Percentiles rank a stretch among this genome's conserved stretches.
Evolutionary conservation across 1,140 invertebrate genomes (phyloP).

Genomic region (Drosophila lowei): DNA sequence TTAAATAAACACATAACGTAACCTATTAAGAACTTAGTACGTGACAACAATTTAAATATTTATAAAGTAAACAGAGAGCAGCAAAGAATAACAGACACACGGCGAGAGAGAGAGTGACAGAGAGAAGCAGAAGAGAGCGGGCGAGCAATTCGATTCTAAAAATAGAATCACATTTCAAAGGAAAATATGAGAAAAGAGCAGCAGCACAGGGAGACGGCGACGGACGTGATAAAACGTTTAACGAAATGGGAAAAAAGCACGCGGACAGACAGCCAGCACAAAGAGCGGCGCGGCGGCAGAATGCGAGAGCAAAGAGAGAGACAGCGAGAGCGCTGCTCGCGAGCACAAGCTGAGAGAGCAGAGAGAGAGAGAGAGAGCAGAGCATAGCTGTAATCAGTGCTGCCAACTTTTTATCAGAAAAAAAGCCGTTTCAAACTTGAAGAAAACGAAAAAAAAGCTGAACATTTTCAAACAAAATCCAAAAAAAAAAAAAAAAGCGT

Average conservation of each 20-base stretch:
- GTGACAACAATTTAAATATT: constrained; percentile 82
- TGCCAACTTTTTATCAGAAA: too few species aligned
- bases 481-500: too few species aligned
- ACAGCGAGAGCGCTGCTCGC: constrained; percentile 5
- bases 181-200: constrained; percentile 69
- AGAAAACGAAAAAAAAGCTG: too few species aligned
- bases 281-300: constrained; percentile 24
- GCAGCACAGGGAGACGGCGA: constrained; percentile 41
- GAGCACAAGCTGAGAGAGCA: constrained; percentile 9
- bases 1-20: constrained; percentile 82
- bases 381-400: too few species aligned
- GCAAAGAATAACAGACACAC: constrained; percentile 13
- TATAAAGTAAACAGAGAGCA: constrained; percentile 80
- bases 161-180: constrained; percentile 72
- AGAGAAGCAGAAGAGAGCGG: constrained; percentile 31
- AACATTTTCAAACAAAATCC: too few species aligned
- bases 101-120: constrained; percentile 11
- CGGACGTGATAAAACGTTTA: constrained; percentile 75
- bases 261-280: constrained; percentile 2
- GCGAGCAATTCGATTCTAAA: constrained; percentile 50
- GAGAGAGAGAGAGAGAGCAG: neutral
- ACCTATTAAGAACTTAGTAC: constrained; percentile 82
- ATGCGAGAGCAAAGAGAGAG: constrained; percentile 37
- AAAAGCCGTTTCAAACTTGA: too few species aligned
- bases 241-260: constrained; percentile 52